phyloP scores from a whole-genome alignment of 2,888 invertebrate species.

The Agonopterix alstromeriana region DNA sequence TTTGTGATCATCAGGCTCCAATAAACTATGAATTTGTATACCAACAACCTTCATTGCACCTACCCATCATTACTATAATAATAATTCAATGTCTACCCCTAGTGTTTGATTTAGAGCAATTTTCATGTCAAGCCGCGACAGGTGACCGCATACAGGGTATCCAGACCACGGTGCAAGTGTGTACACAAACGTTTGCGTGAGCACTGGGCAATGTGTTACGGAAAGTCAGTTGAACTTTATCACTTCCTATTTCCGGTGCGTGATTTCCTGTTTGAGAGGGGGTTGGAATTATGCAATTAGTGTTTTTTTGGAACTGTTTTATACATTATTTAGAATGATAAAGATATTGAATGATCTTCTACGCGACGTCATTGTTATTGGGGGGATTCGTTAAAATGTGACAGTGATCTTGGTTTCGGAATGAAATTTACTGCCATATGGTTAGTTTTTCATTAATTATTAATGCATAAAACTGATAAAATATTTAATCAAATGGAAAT shows the following conservation, averaged over 20 bases:
- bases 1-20: too few species aligned
- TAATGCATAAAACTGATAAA: too few species aligned
- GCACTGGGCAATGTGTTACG: slow-evolving; percentile 32
- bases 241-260: slow-evolving; percentile 65
- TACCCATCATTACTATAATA: too few species aligned
- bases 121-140: slow-evolving; percentile 35
- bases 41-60: neutral
- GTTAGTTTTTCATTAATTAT: too few species aligned
- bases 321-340: neutral
- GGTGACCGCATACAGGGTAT: slow-evolving; percentile 27
- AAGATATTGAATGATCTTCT: too few species aligned
- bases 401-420: too few species aligned
- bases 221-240: slow-evolving; percentile 71
- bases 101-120: slow-evolving; percentile 40
- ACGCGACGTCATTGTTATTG: too few species aligned
- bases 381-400: too few species aligned
- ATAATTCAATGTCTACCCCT: slow-evolving; percentile 5
- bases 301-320: slow-evolving; percentile 10
- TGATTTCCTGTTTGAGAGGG: slow-evolving; percentile 39
- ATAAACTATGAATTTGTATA: neutral
- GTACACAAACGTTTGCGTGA: slow-evolving; percentile 41
- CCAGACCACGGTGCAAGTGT: neutral
- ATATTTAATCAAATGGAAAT: too few species aligned
- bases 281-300: neutral
- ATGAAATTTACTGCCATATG: too few species aligned